phyloP scores from a whole-genome alignment of 2,113 vertebrate genomes.

The Nicator chloris region DNA sequence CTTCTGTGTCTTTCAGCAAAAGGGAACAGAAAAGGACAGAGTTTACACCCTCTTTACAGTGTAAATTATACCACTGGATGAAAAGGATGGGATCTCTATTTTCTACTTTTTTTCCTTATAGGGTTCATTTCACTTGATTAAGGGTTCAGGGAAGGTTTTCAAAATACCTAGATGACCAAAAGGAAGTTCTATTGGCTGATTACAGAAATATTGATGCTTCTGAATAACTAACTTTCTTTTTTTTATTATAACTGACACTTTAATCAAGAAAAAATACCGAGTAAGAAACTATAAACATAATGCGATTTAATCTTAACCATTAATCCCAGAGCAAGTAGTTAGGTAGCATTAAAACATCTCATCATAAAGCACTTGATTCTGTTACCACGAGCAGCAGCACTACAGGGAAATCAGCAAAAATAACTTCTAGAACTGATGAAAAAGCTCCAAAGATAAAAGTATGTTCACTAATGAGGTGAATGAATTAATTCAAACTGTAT shows the following conservation, averaged over 20 bases:
- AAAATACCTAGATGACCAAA: not conserved
- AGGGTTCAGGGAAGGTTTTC: not conserved
- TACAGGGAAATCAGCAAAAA: constrained; percentile 31
- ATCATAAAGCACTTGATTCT: not conserved
- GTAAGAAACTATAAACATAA: not conserved
- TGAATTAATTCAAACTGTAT: not conserved
- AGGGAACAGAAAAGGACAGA: not conserved
- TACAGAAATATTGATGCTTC: not conserved
- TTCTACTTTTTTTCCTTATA: not conserved
- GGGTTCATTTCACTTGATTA: not conserved
- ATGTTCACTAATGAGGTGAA: not conserved
- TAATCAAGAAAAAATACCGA: not conserved
- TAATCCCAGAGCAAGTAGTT: not conserved
- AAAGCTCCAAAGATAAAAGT: not conserved
- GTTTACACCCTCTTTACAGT: not conserved
- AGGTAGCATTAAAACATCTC: not conserved
- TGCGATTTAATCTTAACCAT: not conserved
- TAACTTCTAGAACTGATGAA: not conserved
- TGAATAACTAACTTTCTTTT: not conserved
- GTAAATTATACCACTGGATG: not conserved
- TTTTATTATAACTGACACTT: not conserved
- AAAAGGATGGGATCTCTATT: not conserved
- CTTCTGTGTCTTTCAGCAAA: not conserved
- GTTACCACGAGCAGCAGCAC: not conserved
- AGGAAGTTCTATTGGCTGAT: not conserved